Base-by-base conservation (phyloP, 1,140 invertebrate genomes). In the Drosophila ambigua region DNA sequence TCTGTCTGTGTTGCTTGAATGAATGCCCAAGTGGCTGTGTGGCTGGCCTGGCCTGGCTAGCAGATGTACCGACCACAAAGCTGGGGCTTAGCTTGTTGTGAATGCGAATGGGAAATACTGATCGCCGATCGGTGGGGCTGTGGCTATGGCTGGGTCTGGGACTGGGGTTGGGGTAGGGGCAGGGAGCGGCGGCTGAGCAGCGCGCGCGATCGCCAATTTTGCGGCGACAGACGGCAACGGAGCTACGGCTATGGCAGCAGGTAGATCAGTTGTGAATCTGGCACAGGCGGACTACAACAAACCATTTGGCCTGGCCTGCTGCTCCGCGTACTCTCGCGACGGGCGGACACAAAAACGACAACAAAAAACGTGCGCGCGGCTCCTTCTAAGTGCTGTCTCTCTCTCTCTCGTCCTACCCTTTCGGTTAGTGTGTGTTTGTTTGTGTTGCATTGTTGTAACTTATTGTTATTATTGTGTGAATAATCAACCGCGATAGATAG, bases 251-350 rank as follows among this genome's bases (percentile, higher is more conserved):
- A 52, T 77, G 73, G 57, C 76, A 79, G 82, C 81, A 87, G 82
- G 82, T 87, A 87, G 82, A 87, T 87, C 82, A 87, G 82, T 87
- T 87, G 83, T 87, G 82, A 87, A 87, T 88, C 83, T 87, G 82
- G 83, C 83, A 74, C 74, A 76, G 75, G 64, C 74, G 64, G 75
- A 80, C 78, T 55, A 80, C 75, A 87, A 87, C 82, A 87, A 87
- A 87, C 71, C 69, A 88, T 66, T 84, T 85, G 75, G 81, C 77
- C 87, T 79, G 82, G 73, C 69, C 67, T 67, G 77, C 46, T 83
- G 75, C 72, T 63, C 72, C 62, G 51, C 67, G 61, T 52, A 41
- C 54, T 57, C 55, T 68, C 63, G 69, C 61, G 67, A 72, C 68
- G 62, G 49, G 59, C 50, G 61, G 39, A 57, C 60, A 64, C 39